Percentiles rank a stretch among this genome's conserved stretches.
phyloP scores from a whole-genome alignment of 2,888 invertebrate species.

The Dryobotodes eremita region DNA sequence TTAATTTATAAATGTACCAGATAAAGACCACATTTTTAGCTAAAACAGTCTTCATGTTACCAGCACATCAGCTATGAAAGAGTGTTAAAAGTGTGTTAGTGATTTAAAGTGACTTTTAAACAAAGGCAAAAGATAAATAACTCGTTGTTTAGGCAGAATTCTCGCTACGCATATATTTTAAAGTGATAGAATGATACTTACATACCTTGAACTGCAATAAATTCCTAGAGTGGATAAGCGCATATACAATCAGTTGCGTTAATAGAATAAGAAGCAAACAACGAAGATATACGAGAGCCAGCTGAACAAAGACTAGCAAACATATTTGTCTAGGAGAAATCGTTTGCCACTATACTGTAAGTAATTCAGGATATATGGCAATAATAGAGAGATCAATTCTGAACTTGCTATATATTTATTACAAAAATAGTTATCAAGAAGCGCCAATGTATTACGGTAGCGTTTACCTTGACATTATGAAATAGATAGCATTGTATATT shows the following conservation, averaged over 20 bases:
- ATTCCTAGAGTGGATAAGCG: slow-evolving; percentile 30
- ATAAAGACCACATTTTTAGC: background rate
- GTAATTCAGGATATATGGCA: slow-evolving; percentile 32
- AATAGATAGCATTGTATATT: slow-evolving; percentile 13
- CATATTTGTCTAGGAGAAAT: slow-evolving; percentile 40
- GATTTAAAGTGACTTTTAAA: background rate
- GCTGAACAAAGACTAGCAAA: slow-evolving; percentile 53
- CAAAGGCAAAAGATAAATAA: background rate
- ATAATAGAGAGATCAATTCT: slow-evolving; percentile 32
- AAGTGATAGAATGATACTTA: background rate
- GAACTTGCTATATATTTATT: slow-evolving; percentile 48
- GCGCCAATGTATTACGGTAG: slow-evolving; percentile 6
- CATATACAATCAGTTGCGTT: slow-evolving; percentile 43
- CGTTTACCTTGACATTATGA: slow-evolving; percentile 10
- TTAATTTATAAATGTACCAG: too few species aligned
- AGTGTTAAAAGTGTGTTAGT: background rate
- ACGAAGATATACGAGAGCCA: slow-evolving; percentile 46
- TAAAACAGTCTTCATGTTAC: background rate
- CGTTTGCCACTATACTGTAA: slow-evolving; percentile 41
- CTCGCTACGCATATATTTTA: background rate
- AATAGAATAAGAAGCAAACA: slow-evolving; percentile 53
- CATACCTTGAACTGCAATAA: slow-evolving; percentile 2
- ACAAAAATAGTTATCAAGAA: slow-evolving; percentile 37
- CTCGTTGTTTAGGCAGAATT: background rate
- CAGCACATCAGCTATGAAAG: background rate